Evolutionary conservation across 2,113 vertebrate species (phyloP).

Genomic region (Embiotoca jacksoni): DNA sequence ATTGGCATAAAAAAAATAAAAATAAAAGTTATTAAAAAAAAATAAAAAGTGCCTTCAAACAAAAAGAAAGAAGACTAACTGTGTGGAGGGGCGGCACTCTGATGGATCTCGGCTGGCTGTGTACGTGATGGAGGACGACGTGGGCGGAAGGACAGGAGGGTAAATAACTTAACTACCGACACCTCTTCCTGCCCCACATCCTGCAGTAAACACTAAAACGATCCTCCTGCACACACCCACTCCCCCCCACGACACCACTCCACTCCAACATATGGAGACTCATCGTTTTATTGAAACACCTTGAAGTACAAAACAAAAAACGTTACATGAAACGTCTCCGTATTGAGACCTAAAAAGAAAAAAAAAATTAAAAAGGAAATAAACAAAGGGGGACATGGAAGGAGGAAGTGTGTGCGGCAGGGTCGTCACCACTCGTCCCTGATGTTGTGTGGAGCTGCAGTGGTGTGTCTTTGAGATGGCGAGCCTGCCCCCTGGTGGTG

Average conservation of each 20-base stretch:
- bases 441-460: constrained; percentile 76
- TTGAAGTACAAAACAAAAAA: constrained; percentile 87
- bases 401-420: constrained; percentile 58
- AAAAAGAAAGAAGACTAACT: neutral
- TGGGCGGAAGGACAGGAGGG: neutral
- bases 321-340: constrained; percentile 77
- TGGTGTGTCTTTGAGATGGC: constrained; percentile 71
- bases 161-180: neutral
- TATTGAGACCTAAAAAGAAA: constrained; percentile 72
- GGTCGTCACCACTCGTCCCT: constrained; percentile 79
- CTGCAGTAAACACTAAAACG: neutral
- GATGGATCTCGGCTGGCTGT: neutral
- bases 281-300: constrained; percentile 84
- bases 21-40: neutral
- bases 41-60: neutral
- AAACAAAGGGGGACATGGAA: constrained; percentile 47
- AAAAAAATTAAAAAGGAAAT: constrained; percentile 55
- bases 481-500: constrained; percentile 72
- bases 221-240: constrained; percentile 17
- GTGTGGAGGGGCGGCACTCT: neutral
- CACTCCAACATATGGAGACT: constrained; percentile 72
- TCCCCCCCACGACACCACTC: constrained; percentile 60
- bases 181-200: too few species aligned
- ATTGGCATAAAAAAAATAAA: neutral
- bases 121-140: neutral